These are phyloP conservation scores for Cryptosula pallasiana DNA, from an alignment of 2,888 invertebrate species.

Conservation along the genomic window DNA sequence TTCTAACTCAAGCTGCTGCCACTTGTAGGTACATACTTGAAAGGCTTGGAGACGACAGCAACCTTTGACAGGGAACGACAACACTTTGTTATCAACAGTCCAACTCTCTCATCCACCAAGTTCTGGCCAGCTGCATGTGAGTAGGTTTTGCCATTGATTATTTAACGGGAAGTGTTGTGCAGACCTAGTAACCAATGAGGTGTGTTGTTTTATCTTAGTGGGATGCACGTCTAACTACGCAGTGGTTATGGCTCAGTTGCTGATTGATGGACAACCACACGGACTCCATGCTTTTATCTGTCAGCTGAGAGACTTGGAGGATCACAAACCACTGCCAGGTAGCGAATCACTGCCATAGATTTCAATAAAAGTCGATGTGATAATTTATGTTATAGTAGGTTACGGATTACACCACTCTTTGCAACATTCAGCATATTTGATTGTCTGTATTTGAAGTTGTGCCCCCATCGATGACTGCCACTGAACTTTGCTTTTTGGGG, in stretches of 20 bases:
- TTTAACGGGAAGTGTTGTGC: background rate
- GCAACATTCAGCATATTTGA: too few species aligned
- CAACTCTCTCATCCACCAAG: slow-evolving; percentile 81
- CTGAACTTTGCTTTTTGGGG: too few species aligned
- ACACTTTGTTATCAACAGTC: slow-evolving; percentile 82
- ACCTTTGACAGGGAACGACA: slow-evolving; percentile 76
- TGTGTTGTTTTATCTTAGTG: slow-evolving; percentile 60
- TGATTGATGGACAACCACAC: slow-evolving; percentile 73
- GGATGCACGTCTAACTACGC: slow-evolving; percentile 90
- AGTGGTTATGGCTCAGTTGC: slow-evolving; percentile 83
- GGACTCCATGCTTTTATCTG: slow-evolving; percentile 92
- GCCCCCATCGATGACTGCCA: too few species aligned
- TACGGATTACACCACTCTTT: too few species aligned
- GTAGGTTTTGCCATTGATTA: slow-evolving; percentile 48
- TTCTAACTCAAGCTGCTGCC: too few species aligned
- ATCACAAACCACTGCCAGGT: slow-evolving; percentile 78
- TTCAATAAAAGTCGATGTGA: too few species aligned
- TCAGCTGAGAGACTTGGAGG: slow-evolving; percentile 79
- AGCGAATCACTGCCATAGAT: background rate
- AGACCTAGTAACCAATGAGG: too few species aligned
- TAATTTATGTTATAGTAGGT: too few species aligned
- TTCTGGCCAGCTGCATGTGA: slow-evolving; percentile 95
- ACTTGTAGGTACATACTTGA: slow-evolving; percentile 71
- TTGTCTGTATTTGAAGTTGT: too few species aligned
- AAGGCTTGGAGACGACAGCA: slow-evolving; percentile 87